Base-by-base conservation (phyloP, 2,113 vertebrate species). In the Rana temporaria region DNA sequence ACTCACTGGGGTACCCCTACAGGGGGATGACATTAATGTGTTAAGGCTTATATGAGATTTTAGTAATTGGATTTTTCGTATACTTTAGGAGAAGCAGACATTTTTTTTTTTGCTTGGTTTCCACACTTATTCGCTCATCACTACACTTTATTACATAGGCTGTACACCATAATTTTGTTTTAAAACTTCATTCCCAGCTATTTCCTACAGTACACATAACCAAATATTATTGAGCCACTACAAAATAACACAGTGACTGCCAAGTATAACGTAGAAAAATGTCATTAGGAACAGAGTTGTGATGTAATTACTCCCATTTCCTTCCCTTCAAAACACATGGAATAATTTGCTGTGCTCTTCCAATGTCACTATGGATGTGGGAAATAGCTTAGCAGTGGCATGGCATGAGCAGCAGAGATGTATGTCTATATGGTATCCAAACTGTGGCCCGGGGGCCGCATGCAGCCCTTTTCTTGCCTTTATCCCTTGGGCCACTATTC, bases 211-310 rank as follows among this genome's bases (percentile, higher is more conserved):
- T 20, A 66, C 30, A 66, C 53, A 73, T 65, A 67, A 30, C 59
- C 26, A 81, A 73, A 72, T 81, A 65, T 81, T 81, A 81, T 81
- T 73, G 22, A 22, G 17, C 70, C 48, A 17, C 42, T 57, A 18
- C 26, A 63, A 64, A 81, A 81, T 18, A 82, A 82, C 69, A 74
- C 11, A 2, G 6, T 18, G 34, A 26, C 53, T 82, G 79, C 79
- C 69, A 82, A 82, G 79, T 74, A 74, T 38, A 82, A 74, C 52
- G 69, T 63, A 52, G 19, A 82, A 71, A 80, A 52, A 82, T 74
- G 60, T 66, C 42, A 66, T 66, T 82, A 16, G 79, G 79, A 82
- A 66, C 68, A 66, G 18, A 20, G 60, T 34, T 74, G 70, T 82
- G 70, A 82, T 65, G 70, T 66, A 82, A 74, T 74, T 34, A 73